These are phyloP conservation scores for Phoxinus phoxinus DNA, from an alignment of 2,113 vertebrate genomes.

Conservation along the genomic window DNA sequence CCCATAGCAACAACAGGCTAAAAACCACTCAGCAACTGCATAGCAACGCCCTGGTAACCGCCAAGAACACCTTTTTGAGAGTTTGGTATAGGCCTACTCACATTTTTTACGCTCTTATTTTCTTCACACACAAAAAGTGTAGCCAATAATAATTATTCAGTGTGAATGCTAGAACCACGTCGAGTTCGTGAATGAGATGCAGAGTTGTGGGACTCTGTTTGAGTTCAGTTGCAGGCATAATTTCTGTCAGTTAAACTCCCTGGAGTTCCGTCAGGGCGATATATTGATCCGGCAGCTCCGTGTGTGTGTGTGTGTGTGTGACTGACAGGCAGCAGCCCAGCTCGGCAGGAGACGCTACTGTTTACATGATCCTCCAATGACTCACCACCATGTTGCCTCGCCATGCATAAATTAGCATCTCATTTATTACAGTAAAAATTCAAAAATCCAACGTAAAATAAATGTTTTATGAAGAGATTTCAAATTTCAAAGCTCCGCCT, in stretches of 20 bases:
- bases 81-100: neutral
- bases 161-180: neutral
- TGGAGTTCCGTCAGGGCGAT: conserved; percentile 9
- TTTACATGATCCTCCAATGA: conserved; percentile 21
- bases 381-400: neutral
- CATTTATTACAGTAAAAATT: neutral
- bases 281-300: conserved; percentile 10
- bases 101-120: neutral
- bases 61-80: neutral
- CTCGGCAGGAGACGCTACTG: neutral
- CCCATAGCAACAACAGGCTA: no score
- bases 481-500: no score
- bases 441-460: neutral
- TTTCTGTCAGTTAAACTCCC: conserved; percentile 16
- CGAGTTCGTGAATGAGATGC: neutral
- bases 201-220: neutral
- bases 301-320: neutral
- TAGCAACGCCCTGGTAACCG: no score
- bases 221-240: conserved; percentile 7
- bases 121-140: neutral
- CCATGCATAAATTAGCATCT: conserved; percentile 15
- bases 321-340: conserved; percentile 5
- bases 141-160: neutral
- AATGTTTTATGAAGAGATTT: neutral
- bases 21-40: neutral